Base-by-base conservation (phyloP, 2,113 vertebrate genomes). In the Trematomus loennbergii region DNA sequence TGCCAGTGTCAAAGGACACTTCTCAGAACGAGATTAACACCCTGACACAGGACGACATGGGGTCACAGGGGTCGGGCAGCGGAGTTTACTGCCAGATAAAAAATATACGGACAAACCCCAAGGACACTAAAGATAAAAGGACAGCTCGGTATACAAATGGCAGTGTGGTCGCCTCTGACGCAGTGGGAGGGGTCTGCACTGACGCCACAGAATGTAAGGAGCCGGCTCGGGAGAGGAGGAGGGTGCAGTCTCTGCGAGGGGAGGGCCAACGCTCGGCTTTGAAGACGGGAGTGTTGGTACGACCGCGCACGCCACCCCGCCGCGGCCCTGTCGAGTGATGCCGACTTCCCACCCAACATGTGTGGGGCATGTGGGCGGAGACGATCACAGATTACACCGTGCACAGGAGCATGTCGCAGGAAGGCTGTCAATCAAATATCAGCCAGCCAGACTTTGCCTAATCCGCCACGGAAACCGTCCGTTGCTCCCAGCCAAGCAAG, bases 141-240 rank as follows among this genome's bases (percentile, higher is more conserved):
- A 86, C 82, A 81, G 81, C 91, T 64, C 93, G 92, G 12, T 96
- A 95, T 52, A 88, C 88, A 53, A 96, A 96, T 64, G 95, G 95
- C 52, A 95, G 95, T 20, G 89, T 96, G n/a, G 95, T 95, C n/a
- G 91, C 94, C 6, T 93, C 95, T 1, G 95, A 96, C n/a, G 85
- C 84, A 75, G 86, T 96, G 63, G 95, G 94, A 18, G 94, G 94
- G 16, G 95, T 96, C 46, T 94, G 93, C 75, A 89, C 83, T 8
- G 95, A 95, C 62, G 78, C 87, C 36, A 72, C 83, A 10, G 95
- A 94, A 10, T 58, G 60, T n/a, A 85, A 85, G 18, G 87, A 91
- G 69, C 52, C 78, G 0, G 43, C 66, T 2, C 79, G 20, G 33
- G 92, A 94, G 76, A 91, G 75, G 72, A 93, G 91, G 74, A 87